These are phyloP conservation scores for Camponotus pennsylvanicus DNA, from an alignment of 1,140 invertebrate genomes.

Conservation along the genomic window DNA sequence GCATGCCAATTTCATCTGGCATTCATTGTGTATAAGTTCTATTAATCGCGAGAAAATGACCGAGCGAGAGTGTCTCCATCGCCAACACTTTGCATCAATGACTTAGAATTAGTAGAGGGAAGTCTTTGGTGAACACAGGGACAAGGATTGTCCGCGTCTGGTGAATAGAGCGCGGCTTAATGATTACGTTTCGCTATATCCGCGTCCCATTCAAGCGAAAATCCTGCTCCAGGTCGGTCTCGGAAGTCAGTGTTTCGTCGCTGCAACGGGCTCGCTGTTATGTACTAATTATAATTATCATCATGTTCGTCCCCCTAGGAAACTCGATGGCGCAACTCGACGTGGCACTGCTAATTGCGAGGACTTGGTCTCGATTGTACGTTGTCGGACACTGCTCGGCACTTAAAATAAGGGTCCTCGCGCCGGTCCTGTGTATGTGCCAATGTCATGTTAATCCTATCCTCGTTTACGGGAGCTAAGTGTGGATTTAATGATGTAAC, in stretches of 20 bases:
- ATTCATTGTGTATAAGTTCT: not conserved
- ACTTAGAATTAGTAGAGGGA: not conserved
- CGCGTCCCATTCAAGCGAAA: conserved; percentile 58
- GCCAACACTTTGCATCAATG: conserved; percentile 17
- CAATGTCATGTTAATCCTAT: conserved; percentile 56
- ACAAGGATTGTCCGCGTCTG: conserved; percentile 16
- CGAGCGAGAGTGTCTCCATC: not conserved
- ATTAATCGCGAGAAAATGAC: conserved; percentile 29
- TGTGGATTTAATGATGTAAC: conserved; percentile 59
- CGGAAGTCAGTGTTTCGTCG: conserved; percentile 55
- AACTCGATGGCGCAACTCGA: conserved; percentile 65
- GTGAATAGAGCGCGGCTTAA: conserved; percentile 58
- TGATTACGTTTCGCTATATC: conserved; percentile 33
- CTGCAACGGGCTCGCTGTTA: conserved; percentile 21
- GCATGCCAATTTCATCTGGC: not conserved
- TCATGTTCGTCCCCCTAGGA: conserved; percentile 34
- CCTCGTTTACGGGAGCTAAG: conserved; percentile 50
- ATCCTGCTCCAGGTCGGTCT: conserved; percentile 43
- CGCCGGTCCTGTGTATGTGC: conserved; percentile 16
- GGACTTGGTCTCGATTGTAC: conserved; percentile 66
- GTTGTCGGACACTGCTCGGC: conserved; percentile 40
- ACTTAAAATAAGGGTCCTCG: conserved; percentile 62
- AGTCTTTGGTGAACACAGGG: conserved; percentile 27
- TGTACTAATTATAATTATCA: conserved; percentile 72
- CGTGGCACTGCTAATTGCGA: conserved; percentile 66